phyloP scores from a whole-genome alignment of 2,888 invertebrate species.

The Stramonita haemastoma region DNA sequence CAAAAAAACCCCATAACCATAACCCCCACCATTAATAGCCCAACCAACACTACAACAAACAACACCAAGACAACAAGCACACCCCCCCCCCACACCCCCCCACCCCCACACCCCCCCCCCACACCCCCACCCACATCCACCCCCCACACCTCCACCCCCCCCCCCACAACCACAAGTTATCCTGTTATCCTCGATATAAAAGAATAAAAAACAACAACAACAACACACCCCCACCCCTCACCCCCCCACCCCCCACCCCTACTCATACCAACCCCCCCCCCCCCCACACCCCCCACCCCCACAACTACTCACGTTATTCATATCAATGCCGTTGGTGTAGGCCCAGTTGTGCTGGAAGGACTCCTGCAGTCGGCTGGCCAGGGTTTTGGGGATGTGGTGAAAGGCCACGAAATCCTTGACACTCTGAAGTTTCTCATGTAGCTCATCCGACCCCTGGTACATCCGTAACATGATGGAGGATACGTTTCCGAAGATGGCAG shows the following conservation, averaged over 20 bases:
- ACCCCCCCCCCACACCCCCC: neutral
- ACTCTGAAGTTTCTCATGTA: constrained; percentile 76
- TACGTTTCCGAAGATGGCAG: constrained; percentile 78
- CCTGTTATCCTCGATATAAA: no score
- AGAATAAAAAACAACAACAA: no score
- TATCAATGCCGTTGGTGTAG: constrained; percentile 78
- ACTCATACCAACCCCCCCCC: neutral
- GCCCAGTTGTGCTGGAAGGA: constrained; percentile 77
- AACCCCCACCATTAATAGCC: no score
- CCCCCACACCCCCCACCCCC: neutral
- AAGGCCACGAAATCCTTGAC: constrained; percentile 78
- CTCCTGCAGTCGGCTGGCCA: constrained; percentile 76
- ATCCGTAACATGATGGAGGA: constrained; percentile 77
- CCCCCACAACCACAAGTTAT: neutral
- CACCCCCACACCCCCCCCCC: neutral
- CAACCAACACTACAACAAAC: no score
- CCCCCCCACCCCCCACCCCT: neutral
- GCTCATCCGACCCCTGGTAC: constrained; percentile 77
- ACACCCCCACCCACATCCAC: neutral
- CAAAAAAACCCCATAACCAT: no score
- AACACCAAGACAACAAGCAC: neutral
- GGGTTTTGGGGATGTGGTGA: constrained; percentile 76
- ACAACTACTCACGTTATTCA: constrained; percentile 75
- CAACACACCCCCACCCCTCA: neutral
- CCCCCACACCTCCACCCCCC: neutral